Conservation (phyloP, 2,888 invertebrate species). For the Lingula anatina region DNA sequence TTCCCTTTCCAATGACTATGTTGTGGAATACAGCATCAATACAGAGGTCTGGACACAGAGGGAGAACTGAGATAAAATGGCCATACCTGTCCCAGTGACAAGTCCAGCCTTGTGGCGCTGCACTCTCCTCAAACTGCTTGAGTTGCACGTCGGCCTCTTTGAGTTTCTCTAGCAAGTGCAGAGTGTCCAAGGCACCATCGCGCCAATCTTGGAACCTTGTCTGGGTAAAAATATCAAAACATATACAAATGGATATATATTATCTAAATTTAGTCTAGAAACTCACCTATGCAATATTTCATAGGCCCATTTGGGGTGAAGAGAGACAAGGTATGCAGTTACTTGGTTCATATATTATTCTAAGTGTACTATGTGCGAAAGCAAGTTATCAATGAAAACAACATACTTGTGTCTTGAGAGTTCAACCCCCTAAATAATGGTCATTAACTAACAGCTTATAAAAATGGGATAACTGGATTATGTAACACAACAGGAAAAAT, state of each 20-base stretch:
- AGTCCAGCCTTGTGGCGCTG: constrained; percentile 65
- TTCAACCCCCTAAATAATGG: too few relatives aligned
- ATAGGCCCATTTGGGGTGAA: too few relatives aligned
- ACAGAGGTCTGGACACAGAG: not conserved
- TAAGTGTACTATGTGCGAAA: not conserved
- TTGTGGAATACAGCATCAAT: constrained; percentile 1
- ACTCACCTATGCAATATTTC: too few relatives aligned
- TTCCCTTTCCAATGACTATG: constrained; percentile 1
- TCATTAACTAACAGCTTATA: too few relatives aligned
- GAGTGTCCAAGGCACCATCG: constrained; percentile 58
- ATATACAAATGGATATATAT: too few relatives aligned
- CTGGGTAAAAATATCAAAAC: constrained; percentile 57
- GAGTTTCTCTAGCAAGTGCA: constrained; percentile 62
- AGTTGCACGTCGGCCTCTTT: constrained; percentile 60
- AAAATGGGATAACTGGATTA: too few relatives aligned
- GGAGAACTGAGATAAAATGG: constrained; percentile 8
- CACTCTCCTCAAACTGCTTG: constrained; percentile 62
- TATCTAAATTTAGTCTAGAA: not conserved
- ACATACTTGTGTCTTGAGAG: not conserved
- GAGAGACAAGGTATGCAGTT: too few relatives aligned
- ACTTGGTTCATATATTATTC: too few relatives aligned
- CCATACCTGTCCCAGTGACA: constrained; percentile 72
- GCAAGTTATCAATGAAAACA: not conserved
- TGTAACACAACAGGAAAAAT: too few relatives aligned
- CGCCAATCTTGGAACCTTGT: constrained; percentile 64